These are phyloP conservation scores for Drosophila athabasca DNA, from an alignment of 1,140 invertebrate species.

Conservation along the genomic window DNA sequence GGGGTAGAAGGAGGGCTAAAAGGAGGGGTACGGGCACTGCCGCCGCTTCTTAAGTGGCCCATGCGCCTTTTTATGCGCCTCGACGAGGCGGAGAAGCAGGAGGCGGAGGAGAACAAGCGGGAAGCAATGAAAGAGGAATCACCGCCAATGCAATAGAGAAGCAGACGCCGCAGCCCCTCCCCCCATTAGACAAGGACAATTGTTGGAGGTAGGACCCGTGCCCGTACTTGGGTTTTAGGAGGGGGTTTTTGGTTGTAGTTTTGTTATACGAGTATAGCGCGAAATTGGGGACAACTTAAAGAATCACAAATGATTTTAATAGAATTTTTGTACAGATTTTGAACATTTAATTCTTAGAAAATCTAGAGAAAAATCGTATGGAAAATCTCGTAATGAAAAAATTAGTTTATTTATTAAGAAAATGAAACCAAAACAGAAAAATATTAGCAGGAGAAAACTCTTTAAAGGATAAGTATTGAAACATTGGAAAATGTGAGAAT, in stretches of 20 bases:
- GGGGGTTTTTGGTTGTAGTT: not conserved
- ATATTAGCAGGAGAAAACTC: too few species aligned
- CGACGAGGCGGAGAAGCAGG: constrained; percentile 24
- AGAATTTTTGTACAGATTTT: not conserved
- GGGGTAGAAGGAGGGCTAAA: not conserved
- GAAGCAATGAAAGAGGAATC: constrained; percentile 31
- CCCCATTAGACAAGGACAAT: constrained; percentile 75
- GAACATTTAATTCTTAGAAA: not conserved
- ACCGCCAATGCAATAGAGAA: constrained; percentile 23
- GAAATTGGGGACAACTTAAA: constrained; percentile 57
- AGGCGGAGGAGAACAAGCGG: constrained; percentile 21
- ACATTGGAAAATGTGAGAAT: too few species aligned
- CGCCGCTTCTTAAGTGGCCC: constrained; percentile 62
- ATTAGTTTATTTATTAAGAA: too few species aligned
- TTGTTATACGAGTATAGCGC: constrained; percentile 2
- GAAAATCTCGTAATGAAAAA: too few species aligned
- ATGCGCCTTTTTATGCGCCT: constrained; percentile 65
- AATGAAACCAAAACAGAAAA: too few species aligned
- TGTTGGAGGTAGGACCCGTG: constrained; percentile 30
- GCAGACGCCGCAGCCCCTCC: constrained; percentile 18
- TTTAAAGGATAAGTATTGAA: too few species aligned
- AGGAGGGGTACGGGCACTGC: not conserved
- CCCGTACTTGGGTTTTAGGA: constrained; percentile 16
- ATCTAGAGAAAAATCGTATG: too few species aligned
- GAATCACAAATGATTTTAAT: constrained; percentile 11